These are phyloP conservation scores for Agriopis aurantiaria DNA, from an alignment of 2,888 invertebrate genomes.

Conservation along the genomic window DNA sequence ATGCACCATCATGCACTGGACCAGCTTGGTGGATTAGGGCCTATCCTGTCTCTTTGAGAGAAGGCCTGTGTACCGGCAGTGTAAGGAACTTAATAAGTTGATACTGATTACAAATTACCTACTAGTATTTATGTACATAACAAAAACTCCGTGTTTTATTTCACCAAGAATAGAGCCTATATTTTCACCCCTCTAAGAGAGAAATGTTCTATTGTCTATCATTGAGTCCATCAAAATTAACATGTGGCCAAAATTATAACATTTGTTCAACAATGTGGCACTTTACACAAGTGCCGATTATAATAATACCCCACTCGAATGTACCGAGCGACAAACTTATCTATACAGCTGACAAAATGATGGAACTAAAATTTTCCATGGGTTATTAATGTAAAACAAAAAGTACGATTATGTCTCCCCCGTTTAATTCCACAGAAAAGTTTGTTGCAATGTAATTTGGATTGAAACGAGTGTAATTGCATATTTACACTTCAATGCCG, in stretches of 20 bases:
- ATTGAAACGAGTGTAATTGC: constrained; percentile 36
- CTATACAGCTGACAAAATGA: background rate
- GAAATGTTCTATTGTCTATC: background rate
- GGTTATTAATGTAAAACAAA: too few species aligned
- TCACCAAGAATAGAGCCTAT: background rate
- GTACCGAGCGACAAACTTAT: background rate
- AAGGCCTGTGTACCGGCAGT: too few species aligned
- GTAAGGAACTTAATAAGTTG: too few species aligned
- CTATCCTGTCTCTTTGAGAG: too few species aligned
- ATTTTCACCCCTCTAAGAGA: background rate
- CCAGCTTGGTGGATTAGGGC: too few species aligned
- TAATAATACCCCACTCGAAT: constrained; percentile 36
- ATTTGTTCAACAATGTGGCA: constrained; percentile 47
- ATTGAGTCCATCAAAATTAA: constrained; percentile 19
- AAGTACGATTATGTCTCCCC: background rate
- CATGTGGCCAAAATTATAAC: constrained; percentile 37
- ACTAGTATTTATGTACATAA: too few species aligned
- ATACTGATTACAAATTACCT: too few species aligned
- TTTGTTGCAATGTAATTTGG: constrained; percentile 26
- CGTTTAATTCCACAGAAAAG: background rate
- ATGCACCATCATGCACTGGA: too few species aligned
- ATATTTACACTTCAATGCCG: constrained; percentile 35
- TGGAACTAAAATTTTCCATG: background rate
- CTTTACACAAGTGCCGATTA: constrained; percentile 36
- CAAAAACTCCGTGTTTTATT: too few species aligned